Conservation (phyloP, 2,888 invertebrate species). For the Drosophila niveifrons region DNA sequence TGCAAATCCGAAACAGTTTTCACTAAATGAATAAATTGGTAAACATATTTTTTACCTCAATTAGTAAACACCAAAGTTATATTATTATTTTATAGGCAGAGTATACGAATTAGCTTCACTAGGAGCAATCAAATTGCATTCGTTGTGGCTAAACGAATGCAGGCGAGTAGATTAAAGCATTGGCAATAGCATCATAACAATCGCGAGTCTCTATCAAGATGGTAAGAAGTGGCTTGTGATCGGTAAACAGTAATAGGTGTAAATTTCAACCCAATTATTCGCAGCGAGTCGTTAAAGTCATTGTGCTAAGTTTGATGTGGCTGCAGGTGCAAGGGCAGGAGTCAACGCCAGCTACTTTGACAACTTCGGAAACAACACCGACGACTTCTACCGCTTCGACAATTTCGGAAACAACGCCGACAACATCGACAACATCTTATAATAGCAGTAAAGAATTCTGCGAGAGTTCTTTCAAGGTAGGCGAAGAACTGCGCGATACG, state of each 20-base stretch:
- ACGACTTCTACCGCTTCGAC: too few relatives aligned
- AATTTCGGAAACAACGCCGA: too few relatives aligned
- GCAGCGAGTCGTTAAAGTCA: background rate
- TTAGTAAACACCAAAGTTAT: too few relatives aligned
- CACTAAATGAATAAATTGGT: too few relatives aligned
- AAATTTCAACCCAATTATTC: background rate
- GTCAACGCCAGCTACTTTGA: too few relatives aligned
- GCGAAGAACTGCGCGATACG: background rate
- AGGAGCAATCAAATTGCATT: constrained; percentile 16
- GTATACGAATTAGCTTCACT: background rate
- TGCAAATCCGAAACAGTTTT: too few relatives aligned
- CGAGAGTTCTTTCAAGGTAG: background rate
- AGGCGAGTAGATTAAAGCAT: background rate
- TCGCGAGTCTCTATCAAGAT: background rate
- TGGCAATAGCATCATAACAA: background rate
- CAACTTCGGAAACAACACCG: too few relatives aligned
- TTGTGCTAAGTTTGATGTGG: background rate
- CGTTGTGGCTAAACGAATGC: background rate
- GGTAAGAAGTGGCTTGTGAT: constrained; percentile 23
- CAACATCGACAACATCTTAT: too few relatives aligned
- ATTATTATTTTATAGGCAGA: too few relatives aligned
- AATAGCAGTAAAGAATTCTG: constrained; percentile 25
- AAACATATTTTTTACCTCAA: too few relatives aligned
- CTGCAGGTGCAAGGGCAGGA: background rate
- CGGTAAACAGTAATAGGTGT: background rate